These are phyloP conservation scores for Pelvicachromis taeniatus DNA, from an alignment of 2,113 vertebrate species.

Conservation along the genomic window DNA sequence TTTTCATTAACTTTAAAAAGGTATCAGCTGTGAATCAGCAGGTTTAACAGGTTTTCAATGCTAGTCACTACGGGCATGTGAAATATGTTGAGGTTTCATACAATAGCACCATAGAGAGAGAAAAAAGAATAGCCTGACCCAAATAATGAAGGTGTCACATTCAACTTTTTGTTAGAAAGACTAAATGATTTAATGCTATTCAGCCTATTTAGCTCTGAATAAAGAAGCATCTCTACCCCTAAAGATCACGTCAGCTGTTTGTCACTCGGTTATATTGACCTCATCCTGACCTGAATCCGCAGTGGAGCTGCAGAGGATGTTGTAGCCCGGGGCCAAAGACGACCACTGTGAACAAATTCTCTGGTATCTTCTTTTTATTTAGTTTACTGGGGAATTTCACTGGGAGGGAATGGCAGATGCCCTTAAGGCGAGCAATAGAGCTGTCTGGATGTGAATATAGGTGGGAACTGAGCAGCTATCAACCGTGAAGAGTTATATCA, in stretches of 20 bases:
- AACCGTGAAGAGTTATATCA: background rate
- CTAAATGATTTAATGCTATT: background rate
- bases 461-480: background rate
- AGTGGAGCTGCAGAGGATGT: conserved; percentile 34
- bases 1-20: background rate
- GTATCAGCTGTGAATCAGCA: background rate
- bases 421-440: conserved; percentile 19
- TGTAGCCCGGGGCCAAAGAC: conserved; percentile 17
- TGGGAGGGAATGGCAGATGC: conserved; percentile 16
- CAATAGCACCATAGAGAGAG: background rate
- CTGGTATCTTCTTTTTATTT: conserved; percentile 34
- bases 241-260: conserved; percentile 20
- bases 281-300: conserved; percentile 32
- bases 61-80: rapidly evolving
- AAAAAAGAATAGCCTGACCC: background rate
- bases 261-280: conserved; percentile 34
- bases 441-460: background rate
- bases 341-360: conserved; percentile 37
- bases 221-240: background rate
- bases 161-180: background rate
- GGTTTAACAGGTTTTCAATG: background rate
- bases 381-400: conserved; percentile 38
- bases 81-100: background rate
- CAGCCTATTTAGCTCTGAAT: background rate
- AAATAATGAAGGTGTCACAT: background rate